Base-by-base conservation (phyloP, 2,797 vertebrate species). In the Acrocephalus scirpaceus region DNA sequence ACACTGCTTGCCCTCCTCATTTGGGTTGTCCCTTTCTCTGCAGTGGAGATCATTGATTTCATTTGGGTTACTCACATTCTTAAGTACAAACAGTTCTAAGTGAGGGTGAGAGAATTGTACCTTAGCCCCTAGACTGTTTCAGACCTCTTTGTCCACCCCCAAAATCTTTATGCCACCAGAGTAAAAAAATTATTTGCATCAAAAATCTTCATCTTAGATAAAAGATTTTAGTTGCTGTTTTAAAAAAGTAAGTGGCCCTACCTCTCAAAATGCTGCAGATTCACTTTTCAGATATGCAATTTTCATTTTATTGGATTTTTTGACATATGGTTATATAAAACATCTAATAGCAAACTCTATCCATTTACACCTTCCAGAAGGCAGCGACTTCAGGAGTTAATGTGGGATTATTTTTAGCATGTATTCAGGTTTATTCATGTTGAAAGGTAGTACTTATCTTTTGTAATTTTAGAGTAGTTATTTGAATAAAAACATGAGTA, bases 391-490 rank as follows among this genome's bases (percentile, higher is more conserved):
- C 88, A 90, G 90, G 95, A 96, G 86, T 96, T 97, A 97, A 96
- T 36, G 74, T 69, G 44, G 71, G 64, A 87, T 95, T 97, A 97
- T 97, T 97, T 97, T 97, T 97, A 97, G 97, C 51, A 88, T 69
- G 86, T 95, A 97, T 97, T 97, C 95, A 97, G 95, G 97, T 97
- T 97, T 97, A 93, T 97, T 97, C 97, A 94, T 65, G 78, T 74
- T 97, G 97, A 97, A 97, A 97, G 97, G 97, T 97, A 56, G 97
- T 95, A 97, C 88, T 97, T 97, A 97, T 97, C 97, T 96, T 96
- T 95, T 97, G 97, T 96, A 96, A 97, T 97, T 97, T 97, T 96
- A 93, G 91, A 95, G 97, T 91, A 88, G 95, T 61, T 92, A 93
- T 96, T 97, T 97, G 97, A 97, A 97, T 97, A 96, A 97, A 96